Conservation (phyloP, 2,113 vertebrate species). For the Solea senegalensis region DNA sequence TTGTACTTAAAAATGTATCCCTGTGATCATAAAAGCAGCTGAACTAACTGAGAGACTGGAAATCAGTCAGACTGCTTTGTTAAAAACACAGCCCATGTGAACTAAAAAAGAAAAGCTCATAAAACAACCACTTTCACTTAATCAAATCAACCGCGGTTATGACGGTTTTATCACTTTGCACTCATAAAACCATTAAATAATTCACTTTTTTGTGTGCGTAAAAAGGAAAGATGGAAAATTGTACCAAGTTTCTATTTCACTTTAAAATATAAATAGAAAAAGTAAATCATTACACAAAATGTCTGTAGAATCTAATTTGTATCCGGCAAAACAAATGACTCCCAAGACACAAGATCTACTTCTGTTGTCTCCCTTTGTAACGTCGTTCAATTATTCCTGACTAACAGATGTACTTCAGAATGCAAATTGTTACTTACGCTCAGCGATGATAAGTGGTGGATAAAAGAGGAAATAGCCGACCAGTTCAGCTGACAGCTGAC, state of each 20-base stretch:
- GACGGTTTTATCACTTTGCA: neutral
- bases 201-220: neutral
- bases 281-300: neutral
- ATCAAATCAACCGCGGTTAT: neutral
- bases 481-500: conserved; percentile 94
- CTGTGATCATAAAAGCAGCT: conserved; percentile 18
- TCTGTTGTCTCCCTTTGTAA: conserved; percentile 21
- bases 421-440: conserved; percentile 87
- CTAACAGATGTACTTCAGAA: too few relatives aligned
- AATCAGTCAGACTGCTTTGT: too few relatives aligned
- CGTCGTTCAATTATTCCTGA: conserved; percentile 14
- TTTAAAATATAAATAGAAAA: neutral
- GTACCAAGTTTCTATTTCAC: neutral
- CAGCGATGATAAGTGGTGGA: conserved; percentile 93
- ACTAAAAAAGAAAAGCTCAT: too few relatives aligned
- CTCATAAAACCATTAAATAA: neutral
- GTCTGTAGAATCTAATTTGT: conserved; percentile 12
- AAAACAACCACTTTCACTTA: neutral
- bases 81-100: too few relatives aligned
- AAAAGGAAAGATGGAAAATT: neutral
- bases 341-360: conserved; percentile 1
- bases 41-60: conserved; percentile 39
- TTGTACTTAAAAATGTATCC: too few relatives aligned
- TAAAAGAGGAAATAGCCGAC: conserved; percentile 98
- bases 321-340: conserved; percentile 28